Base-by-base conservation (phyloP, 2,888 invertebrate genomes). In the Drosophila yooni region DNA sequence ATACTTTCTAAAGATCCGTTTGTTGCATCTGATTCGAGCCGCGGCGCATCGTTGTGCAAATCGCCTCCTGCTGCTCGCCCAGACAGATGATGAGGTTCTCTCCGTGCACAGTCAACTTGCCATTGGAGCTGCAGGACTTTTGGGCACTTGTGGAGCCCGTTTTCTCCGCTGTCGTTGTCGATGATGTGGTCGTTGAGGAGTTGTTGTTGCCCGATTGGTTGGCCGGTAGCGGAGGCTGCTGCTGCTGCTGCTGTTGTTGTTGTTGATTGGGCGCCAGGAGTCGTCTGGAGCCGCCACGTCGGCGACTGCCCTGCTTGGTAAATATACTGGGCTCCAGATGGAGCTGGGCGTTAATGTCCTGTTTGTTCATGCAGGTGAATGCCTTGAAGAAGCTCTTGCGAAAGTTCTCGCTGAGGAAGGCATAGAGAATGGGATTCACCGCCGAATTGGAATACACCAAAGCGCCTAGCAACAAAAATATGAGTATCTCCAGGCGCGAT, bases 311-410 rank as follows among this genome's bases (percentile, higher is more conserved):
- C 71, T 90, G 92, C 74, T 90, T 92, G 27, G 95, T 94, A 84
- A 97, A 97, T 51, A 97, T 96, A 91, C 97, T 97, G 92, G 97
- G 97, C 91, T 98, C 98, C 67, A 96, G 94, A 89, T 97, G 97
- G 58, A 98, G 93, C 4, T 97, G 96, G 0, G 97, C 97, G 91
- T 98, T 98, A 15, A 97, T 95, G 81, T 97, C 97, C 84, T 96
- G 96, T 5, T 96, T 96, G 0, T 96, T 96, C 11, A 97, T 97
- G 91, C 98, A 98, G 1, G 97, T 97, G 94, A 98, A 98, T 6
- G 98, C 98, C 92, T 98, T 98, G 87, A 97, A 94, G 92, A 98
- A 98, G 92, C 98, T 98, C 94, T 98, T 98, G 93, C 98, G 98
- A 93, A 98, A 98, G 91, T 98, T 98, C 91, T 98, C 98, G 83